These are phyloP conservation scores for Hystrix cristata DNA, from an alignment of 2,113 vertebrate genomes.

Conservation along the genomic window DNA sequence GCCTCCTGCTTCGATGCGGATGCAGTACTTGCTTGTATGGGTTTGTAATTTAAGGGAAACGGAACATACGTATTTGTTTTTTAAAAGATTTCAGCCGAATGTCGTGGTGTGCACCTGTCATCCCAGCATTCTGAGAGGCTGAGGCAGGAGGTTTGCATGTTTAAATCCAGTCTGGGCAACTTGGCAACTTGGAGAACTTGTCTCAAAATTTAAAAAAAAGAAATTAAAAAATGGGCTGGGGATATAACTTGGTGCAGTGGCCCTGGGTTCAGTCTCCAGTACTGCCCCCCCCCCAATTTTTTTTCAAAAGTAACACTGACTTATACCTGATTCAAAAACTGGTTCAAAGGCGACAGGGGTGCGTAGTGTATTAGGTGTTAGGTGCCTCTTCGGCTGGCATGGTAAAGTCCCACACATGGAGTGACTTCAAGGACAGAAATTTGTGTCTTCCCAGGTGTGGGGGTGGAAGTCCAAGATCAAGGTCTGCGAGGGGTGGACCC, in stretches of 20 bases:
- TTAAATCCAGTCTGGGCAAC: background rate
- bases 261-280: background rate
- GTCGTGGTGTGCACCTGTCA: background rate
- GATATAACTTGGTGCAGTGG: background rate
- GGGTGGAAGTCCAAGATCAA: background rate
- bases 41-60: background rate
- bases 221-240: background rate
- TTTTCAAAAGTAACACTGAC: background rate
- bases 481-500: accelerated
- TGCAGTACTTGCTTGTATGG: accelerated
- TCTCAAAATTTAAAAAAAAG: background rate
- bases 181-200: background rate
- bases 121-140: background rate
- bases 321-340: accelerated
- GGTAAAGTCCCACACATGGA: accelerated
- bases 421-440: accelerated
- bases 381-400: background rate
- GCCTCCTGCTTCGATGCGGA: background rate
- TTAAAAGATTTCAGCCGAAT: background rate
- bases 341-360: accelerated
- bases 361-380: accelerated
- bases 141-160: background rate
- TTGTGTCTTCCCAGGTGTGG: accelerated
- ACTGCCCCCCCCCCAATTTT: background rate
- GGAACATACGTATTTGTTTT: background rate